Conservation (phyloP, 2,113 vertebrate species). For the Cnemophilus loriae region DNA sequence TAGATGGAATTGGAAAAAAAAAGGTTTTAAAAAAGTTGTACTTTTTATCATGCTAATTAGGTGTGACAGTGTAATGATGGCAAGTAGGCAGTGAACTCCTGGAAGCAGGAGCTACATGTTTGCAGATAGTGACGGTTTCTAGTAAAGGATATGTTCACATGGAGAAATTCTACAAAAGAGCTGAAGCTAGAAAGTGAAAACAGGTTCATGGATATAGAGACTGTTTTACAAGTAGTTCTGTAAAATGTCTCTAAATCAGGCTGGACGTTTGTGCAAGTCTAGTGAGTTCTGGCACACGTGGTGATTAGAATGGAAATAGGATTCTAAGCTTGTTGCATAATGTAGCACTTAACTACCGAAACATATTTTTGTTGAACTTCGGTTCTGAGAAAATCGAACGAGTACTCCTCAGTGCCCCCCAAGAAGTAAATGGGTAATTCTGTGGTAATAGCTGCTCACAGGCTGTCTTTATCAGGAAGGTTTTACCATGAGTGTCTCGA, state of each 20-base stretch:
- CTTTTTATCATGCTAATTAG: slow-evolving; percentile 18
- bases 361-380: not conserved
- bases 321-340: not conserved
- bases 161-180: not conserved
- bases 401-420: not conserved
- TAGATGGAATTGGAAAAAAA: not conserved
- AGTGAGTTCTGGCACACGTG: not conserved
- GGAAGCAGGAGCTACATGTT: slow-evolving; percentile 15
- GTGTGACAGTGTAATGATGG: slow-evolving; percentile 1
- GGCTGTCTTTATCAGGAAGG: not conserved
- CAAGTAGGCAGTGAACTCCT: slow-evolving; percentile 5
- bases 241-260: not conserved
- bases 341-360: not conserved
- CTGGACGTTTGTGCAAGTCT: not conserved
- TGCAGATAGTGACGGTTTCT: slow-evolving; percentile 5
- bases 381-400: not conserved
- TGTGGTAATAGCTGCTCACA: not conserved
- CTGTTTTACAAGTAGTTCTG: not conserved
- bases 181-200: not conserved
- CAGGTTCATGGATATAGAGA: not conserved
- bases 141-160: not conserved
- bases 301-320: not conserved
- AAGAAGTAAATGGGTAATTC: not conserved
- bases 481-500: not conserved
- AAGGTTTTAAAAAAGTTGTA: not conserved